Percentiles rank a stretch among this genome's conserved stretches.
phyloP scores from a whole-genome alignment of 2,888 invertebrate genomes.

The Clusia tigrina region DNA sequence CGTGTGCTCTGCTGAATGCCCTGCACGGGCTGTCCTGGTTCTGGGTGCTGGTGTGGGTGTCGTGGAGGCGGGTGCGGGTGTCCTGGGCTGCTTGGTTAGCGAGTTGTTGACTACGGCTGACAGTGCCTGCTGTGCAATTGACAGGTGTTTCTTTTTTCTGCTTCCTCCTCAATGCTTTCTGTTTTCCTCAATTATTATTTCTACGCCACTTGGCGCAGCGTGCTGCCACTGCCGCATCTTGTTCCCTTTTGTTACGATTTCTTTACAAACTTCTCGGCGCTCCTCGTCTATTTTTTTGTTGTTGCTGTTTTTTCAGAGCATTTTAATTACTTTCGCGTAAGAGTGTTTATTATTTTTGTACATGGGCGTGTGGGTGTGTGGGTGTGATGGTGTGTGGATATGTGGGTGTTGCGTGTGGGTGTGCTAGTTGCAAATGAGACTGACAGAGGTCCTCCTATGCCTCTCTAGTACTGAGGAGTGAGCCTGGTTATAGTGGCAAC shows the following conservation, averaged over 20 bases:
- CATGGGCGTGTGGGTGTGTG: background rate
- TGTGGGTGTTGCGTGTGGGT: too few species aligned
- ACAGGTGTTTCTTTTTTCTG: conserved; percentile 45
- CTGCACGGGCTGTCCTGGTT: conserved; percentile 12
- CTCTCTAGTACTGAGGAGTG: too few species aligned
- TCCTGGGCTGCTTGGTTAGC: conserved; percentile 16
- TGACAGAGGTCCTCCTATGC: too few species aligned
- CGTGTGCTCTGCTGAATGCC: background rate
- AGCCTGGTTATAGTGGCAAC: too few species aligned
- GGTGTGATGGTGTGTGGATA: too few species aligned
- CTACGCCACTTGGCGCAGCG: background rate
- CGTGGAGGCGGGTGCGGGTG: background rate
- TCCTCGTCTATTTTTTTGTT: background rate
- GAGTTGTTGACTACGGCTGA: conserved; percentile 4
- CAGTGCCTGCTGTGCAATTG: conserved; percentile 41
- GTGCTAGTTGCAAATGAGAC: too few species aligned
- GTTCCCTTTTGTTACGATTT: too few species aligned
- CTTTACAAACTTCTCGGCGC: background rate
- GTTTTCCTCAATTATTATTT: background rate
- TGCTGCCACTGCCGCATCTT: too few species aligned
- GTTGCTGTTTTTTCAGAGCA: background rate
- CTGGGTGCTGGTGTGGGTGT: background rate
- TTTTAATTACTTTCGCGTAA: too few species aligned
- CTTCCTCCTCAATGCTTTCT: background rate
- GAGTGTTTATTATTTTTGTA: background rate